phyloP scores from a whole-genome alignment of 1,140 invertebrate species.

The Meloidogyne hapla region DNA sequence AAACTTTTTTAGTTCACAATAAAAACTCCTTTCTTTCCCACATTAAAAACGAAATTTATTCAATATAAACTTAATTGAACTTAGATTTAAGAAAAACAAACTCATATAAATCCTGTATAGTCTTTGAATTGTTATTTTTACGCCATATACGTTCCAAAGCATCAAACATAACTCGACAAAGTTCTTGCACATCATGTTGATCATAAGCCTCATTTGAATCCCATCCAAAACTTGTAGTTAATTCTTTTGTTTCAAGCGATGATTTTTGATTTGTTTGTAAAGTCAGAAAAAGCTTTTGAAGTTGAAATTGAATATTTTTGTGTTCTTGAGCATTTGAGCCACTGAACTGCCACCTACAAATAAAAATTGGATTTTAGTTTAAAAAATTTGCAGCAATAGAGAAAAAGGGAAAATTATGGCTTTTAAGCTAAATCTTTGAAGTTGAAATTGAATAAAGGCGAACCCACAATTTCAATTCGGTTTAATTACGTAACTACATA shows the following conservation, averaged over 20 bases:
- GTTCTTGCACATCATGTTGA: conserved; percentile 87
- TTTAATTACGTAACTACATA: no score
- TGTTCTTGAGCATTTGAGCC: conserved; percentile 68
- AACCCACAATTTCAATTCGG: no score
- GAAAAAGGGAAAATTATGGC: no score
- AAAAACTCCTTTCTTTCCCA: no score
- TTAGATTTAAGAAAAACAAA: conserved; percentile 59
- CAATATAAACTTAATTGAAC: no score
- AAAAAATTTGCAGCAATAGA: no score
- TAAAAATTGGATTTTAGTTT: no score
- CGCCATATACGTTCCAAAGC: conserved; percentile 79
- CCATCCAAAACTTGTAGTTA: conserved; percentile 88
- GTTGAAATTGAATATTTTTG: conserved; percentile 80
- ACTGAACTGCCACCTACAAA: conserved; percentile 75
- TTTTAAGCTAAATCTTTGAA: no score
- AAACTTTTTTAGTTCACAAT: conserved; percentile 56
- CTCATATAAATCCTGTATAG: conserved; percentile 78
- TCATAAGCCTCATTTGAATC: conserved; percentile 83
- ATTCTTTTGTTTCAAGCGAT: conserved; percentile 80
- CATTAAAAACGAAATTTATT: no score
- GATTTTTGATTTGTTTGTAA: conserved; percentile 72
- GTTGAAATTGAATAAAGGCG: no score
- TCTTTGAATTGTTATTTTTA: conserved; percentile 77
- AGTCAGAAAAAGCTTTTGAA: conserved; percentile 83
- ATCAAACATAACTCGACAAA: conserved; percentile 88